A percentile compares a stretch with the other conserved stretches of the same genome.
phyloP scores from a whole-genome alignment of 2,113 vertebrate genomes.

The Indicator indicator region DNA sequence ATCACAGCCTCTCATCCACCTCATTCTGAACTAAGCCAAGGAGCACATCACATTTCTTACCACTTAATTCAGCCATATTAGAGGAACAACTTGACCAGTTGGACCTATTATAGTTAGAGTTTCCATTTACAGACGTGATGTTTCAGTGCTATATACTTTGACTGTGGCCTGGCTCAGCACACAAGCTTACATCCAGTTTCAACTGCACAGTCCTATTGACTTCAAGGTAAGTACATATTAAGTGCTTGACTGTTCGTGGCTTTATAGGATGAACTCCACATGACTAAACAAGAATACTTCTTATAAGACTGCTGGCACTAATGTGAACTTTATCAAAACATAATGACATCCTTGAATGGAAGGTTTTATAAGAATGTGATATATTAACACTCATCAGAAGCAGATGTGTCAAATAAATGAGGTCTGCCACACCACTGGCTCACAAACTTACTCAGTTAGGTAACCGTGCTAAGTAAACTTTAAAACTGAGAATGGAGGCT shows the following conservation, averaged over 20 bases:
- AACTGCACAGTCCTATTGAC: neutral
- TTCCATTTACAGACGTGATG: neutral
- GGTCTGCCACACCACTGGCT: neutral
- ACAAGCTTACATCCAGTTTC: neutral
- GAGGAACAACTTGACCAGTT: neutral
- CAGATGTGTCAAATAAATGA: slow-evolving; percentile 13
- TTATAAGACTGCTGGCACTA: neutral
- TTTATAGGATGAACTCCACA: neutral
- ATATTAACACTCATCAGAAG: neutral
- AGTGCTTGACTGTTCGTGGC: neutral
- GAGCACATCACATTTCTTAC: neutral
- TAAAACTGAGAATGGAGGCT: neutral
- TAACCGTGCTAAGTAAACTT: neutral
- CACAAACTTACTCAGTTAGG: neutral
- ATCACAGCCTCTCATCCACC: neutral
- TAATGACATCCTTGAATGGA: neutral
- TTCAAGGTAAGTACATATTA: neutral
- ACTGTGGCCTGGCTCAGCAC: neutral
- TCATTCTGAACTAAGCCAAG: neutral
- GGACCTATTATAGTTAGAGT: neutral
- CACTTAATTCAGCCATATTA: neutral
- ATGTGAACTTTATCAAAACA: slow-evolving; percentile 19
- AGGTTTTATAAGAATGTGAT: neutral
- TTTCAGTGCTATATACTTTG: neutral
- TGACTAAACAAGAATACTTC: slow-evolving; percentile 1